These are phyloP conservation scores for Trochalopteron elliotii DNA, from an alignment of 2,113 vertebrate genomes.

Conservation along the genomic window DNA sequence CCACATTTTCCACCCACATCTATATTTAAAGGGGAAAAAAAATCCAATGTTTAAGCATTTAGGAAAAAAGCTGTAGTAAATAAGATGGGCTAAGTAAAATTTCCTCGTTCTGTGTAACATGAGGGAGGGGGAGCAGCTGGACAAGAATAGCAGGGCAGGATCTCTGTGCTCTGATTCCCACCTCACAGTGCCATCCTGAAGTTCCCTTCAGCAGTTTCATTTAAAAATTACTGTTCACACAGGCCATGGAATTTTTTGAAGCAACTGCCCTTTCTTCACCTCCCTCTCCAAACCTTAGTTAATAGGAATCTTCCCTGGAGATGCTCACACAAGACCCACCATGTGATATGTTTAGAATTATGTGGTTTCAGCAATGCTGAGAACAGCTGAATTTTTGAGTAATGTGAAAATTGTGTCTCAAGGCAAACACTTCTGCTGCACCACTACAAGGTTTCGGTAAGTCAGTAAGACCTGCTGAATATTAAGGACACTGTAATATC, in stretches of 20 bases:
- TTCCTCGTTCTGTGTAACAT: background rate
- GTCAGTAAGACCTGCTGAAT: background rate
- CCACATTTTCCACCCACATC: background rate
- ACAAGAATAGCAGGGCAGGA: background rate
- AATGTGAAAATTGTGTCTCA: background rate
- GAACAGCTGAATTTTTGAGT: background rate
- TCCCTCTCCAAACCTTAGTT: background rate
- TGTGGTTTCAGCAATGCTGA: background rate
- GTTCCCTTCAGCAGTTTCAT: background rate
- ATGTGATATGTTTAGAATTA: rapidly evolving
- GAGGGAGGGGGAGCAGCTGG: background rate
- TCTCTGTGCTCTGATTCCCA: background rate
- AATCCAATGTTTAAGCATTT: background rate
- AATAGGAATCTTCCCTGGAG: background rate
- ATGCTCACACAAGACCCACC: background rate
- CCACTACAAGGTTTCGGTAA: background rate
- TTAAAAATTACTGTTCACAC: background rate
- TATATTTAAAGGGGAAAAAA: background rate
- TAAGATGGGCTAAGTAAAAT: background rate
- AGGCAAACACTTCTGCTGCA: background rate
- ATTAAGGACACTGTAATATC: background rate
- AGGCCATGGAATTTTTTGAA: background rate
- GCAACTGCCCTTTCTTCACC: background rate
- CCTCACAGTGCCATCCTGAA: background rate
- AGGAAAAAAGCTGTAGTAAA: background rate